phyloP scores from a whole-genome alignment of 2,888 invertebrate species.

The Megastigmus dorsalis region DNA sequence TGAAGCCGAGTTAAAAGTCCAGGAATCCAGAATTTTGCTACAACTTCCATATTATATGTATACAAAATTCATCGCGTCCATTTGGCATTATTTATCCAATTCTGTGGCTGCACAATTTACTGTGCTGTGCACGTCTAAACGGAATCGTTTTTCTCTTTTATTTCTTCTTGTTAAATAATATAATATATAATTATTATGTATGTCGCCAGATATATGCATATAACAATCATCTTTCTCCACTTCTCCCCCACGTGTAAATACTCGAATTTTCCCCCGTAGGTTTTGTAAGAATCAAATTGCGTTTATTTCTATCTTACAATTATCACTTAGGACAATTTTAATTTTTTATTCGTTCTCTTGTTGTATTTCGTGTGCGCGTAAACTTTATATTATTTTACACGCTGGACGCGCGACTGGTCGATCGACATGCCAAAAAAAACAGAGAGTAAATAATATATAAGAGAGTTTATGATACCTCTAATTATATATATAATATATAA shows the following conservation, averaged over 20 bases:
- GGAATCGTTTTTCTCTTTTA: constrained; percentile 11
- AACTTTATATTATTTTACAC: no score
- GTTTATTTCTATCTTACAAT: neutral
- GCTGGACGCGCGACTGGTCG: constrained; percentile 64
- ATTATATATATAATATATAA: constrained; percentile 62
- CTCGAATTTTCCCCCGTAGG: constrained; percentile 22
- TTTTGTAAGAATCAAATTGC: constrained; percentile 27
- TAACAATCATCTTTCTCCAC: constrained; percentile 17
- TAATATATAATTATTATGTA: constrained; percentile 27
- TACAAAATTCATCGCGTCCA: neutral
- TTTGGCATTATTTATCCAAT: neutral
- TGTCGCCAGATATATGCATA: constrained; percentile 2
- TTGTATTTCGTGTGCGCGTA: constrained; percentile 45
- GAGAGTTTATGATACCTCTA: constrained; percentile 58
- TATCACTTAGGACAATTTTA: constrained; percentile 40
- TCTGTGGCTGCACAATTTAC: neutral
- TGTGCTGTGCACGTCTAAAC: constrained; percentile 3
- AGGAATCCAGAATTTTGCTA: neutral
- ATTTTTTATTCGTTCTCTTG: constrained; percentile 28
- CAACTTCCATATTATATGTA: neutral
- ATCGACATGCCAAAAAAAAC: constrained; percentile 70
- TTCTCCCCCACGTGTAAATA: constrained; percentile 43
- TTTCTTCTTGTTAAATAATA: constrained; percentile 25
- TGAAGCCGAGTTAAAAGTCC: constrained; percentile 5
- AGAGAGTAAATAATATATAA: constrained; percentile 44